Conservation (phyloP, 2,888 invertebrate species). For the Pachydiplax longipennis region DNA sequence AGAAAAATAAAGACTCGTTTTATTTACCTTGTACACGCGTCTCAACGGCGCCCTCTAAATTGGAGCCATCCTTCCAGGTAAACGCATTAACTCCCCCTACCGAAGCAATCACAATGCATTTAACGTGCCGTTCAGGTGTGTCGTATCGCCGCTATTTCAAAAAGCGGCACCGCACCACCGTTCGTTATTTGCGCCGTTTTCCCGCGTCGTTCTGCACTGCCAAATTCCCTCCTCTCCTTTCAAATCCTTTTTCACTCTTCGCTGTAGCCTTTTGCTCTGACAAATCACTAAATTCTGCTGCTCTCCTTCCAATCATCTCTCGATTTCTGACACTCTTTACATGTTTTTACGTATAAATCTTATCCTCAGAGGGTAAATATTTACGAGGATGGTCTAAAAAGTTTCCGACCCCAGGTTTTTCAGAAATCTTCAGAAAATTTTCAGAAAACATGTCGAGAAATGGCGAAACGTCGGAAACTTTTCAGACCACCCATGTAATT, state of each 20-base stretch:
- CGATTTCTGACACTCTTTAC: background rate
- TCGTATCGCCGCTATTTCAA: conserved; percentile 11
- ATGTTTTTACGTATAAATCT: background rate
- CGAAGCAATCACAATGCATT: conserved; percentile 24
- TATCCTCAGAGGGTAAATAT: too few species aligned
- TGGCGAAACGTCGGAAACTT: too few species aligned
- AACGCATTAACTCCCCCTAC: background rate
- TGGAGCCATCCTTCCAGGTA: background rate
- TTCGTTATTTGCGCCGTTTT: background rate
- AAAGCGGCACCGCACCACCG: background rate
- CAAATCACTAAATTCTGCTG: background rate
- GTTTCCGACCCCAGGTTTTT: too few species aligned
- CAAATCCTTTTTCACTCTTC: background rate
- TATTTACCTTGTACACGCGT: background rate
- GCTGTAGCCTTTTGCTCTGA: background rate
- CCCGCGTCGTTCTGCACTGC: background rate
- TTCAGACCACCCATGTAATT: too few species aligned
- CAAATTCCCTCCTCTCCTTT: background rate
- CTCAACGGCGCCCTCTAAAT: background rate
- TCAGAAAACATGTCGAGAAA: too few species aligned
- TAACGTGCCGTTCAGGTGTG: conserved; percentile 6
- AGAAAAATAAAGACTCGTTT: background rate
- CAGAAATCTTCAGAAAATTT: too few species aligned
- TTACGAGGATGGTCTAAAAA: too few species aligned
- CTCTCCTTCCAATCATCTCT: background rate